Base-by-base conservation (phyloP, 2,797 vertebrate genomes). In the Hephaestus fuliginosus region DNA sequence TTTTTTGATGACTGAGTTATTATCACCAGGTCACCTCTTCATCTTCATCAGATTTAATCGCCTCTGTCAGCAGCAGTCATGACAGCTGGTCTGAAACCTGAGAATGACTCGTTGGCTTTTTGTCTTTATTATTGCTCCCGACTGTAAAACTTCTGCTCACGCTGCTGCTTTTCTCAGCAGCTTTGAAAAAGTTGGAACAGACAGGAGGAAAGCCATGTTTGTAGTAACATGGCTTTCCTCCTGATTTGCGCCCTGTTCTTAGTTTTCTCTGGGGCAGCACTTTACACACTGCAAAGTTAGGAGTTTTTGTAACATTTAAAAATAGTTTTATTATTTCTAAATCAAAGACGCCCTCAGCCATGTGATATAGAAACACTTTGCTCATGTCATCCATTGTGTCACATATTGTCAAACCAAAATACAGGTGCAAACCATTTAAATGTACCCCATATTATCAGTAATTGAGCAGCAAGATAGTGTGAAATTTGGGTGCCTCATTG, bases 401-500 rank as follows among this genome's bases (percentile, higher is more conserved):
- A 66, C 11, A 25, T 48, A 6, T 20, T 73, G 49, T 66, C 48
- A 33, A 64, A 57, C 33, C 14, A 49, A n/a, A 67, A 51, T 18
- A 33, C 67, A 74, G 17, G 51, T 56, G 39, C 46, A 80, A 78
- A 55, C 15, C 1, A 8, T 39, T 55, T 60, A 48, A 75, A 48
- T 4, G 1, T 51, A 61, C 46, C 53, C 41, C 3, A 13, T 30
- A 30, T 14, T 36, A 56, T 67, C 55, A 46, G 48, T 15, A 2
- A 15, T 39, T 10, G 7, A 70, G 33, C 65, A 62, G 65, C 78
- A 62, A 65, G 30, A 68, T 3, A 12, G 55, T n/a, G 43, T 51
- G 60, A 80, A 61, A 66, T 69, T 57, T 71, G 17, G 2, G 18
- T 43, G 49, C 43, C 62, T 62, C 72, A 52, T 44, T 44, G 70